Conservation (phyloP, 2,113 vertebrate species). For the Coryphaenoides rupestris region DNA sequence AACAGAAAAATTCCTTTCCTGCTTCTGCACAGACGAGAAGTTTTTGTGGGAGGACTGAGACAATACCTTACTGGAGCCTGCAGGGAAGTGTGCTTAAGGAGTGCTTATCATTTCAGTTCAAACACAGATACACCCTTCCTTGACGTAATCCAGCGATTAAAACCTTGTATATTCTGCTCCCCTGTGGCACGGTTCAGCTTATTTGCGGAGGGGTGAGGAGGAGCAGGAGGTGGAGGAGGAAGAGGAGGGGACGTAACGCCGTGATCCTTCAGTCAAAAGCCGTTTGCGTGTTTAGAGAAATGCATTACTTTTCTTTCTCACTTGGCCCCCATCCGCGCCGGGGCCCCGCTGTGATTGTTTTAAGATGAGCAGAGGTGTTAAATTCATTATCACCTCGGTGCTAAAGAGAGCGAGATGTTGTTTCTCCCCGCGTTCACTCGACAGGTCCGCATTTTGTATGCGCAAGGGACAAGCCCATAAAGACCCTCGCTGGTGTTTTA, state of each 20-base stretch:
- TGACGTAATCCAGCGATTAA: background rate
- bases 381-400: constrained; percentile 66
- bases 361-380: constrained; percentile 48
- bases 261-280: background rate
- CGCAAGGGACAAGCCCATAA: constrained; percentile 55
- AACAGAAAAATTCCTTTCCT: too few species aligned
- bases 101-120: background rate
- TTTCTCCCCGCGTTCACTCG: constrained; percentile 8
- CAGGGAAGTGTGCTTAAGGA: too few species aligned
- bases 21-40: too few species aligned
- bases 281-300: background rate
- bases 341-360: constrained; percentile 33
- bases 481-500: constrained; percentile 45
- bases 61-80: too few species aligned
- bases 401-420: constrained; percentile 57
- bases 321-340: constrained; percentile 24
- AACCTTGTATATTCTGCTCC: too few species aligned
- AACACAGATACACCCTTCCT: background rate
- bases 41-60: too few species aligned
- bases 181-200: background rate
- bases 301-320: background rate
- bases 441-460: constrained; percentile 39
- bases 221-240: too few species aligned
- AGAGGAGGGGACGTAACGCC: background rate
- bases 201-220: background rate